These are phyloP conservation scores for Zele albiditarsus DNA, from an alignment of 2,888 invertebrate species.

Conservation along the genomic window DNA sequence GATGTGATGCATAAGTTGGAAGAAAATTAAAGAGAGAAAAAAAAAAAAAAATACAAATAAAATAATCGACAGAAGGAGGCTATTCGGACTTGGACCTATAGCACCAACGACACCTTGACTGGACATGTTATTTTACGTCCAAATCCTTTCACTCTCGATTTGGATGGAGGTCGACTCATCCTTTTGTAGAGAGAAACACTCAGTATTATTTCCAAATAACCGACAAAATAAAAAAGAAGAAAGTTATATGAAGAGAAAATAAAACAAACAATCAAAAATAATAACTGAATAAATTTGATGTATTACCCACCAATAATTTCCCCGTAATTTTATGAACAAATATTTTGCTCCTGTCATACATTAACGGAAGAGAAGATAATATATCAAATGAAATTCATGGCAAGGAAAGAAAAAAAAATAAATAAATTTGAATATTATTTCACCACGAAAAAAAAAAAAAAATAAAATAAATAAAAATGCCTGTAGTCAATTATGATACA, in stretches of 20 bases:
- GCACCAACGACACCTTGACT: conserved; percentile 23
- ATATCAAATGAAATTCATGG: too few species aligned
- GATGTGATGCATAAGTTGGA: background rate
- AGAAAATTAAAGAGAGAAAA: background rate
- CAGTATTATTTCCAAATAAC: conserved; percentile 25
- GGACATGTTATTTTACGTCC: conserved; percentile 19
- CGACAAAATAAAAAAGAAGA: conserved; percentile 26
- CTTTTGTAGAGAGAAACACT: conserved; percentile 34
- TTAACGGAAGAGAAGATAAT: too few species aligned
- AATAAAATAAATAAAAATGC: background rate
- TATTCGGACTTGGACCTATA: conserved; percentile 17
- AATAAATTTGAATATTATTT: too few species aligned
- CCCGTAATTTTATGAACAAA: background rate
- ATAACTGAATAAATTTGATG: background rate
- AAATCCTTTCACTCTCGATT: conserved; percentile 53
- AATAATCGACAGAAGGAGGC: conserved; percentile 16
- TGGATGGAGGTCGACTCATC: conserved; percentile 45
- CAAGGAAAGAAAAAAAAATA: too few species aligned
- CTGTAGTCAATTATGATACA: background rate
- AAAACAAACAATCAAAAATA: background rate
- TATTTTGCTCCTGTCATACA: too few species aligned
- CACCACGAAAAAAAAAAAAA: too few species aligned
- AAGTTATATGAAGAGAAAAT: background rate
- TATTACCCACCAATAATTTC: background rate
- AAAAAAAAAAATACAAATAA: conserved; percentile 3